Evolutionary conservation across 2,113 vertebrate species (phyloP).

Genomic region (Nycticebus coucang): DNA sequence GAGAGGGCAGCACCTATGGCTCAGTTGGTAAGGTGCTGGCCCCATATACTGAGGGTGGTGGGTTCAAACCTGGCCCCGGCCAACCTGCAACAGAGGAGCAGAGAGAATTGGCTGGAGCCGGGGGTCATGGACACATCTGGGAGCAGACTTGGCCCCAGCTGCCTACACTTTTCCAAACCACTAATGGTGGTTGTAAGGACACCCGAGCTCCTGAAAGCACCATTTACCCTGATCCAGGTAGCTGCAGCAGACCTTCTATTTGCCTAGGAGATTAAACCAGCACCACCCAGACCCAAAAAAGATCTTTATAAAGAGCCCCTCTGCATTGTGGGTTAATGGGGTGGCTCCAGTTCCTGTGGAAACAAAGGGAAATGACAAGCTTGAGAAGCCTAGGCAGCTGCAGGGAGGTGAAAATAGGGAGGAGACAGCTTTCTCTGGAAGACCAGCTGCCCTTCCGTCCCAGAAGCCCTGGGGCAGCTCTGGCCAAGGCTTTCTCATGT

Average conservation of each 20-base stretch:
- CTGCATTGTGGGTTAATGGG: neutral
- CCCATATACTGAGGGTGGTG: no score
- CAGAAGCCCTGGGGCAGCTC: neutral
- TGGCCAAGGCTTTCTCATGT: neutral
- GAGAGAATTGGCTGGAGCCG: neutral
- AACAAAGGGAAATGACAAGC: neutral
- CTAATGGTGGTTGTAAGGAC: rapidly evolving
- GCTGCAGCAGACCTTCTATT: rapidly evolving
- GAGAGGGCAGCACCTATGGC: no score
- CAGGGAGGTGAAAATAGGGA: rapidly evolving
- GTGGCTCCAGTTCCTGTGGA: neutral
- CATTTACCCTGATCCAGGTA: neutral
- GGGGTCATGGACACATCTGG: neutral
- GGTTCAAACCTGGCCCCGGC: no score
- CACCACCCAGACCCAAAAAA: neutral
- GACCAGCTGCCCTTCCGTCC: neutral
- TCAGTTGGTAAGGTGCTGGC: no score
- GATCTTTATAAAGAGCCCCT: neutral
- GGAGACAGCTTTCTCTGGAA: neutral
- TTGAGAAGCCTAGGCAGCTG: neutral
- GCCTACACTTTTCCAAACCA: neutral
- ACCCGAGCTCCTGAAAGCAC: neutral
- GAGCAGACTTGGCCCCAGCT: neutral
- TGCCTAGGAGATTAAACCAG: neutral
- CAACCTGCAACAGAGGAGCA: no score